These are phyloP conservation scores for Sylvilagus floridanus DNA, from an alignment of 2,797 vertebrate species.

Conservation along the genomic window DNA sequence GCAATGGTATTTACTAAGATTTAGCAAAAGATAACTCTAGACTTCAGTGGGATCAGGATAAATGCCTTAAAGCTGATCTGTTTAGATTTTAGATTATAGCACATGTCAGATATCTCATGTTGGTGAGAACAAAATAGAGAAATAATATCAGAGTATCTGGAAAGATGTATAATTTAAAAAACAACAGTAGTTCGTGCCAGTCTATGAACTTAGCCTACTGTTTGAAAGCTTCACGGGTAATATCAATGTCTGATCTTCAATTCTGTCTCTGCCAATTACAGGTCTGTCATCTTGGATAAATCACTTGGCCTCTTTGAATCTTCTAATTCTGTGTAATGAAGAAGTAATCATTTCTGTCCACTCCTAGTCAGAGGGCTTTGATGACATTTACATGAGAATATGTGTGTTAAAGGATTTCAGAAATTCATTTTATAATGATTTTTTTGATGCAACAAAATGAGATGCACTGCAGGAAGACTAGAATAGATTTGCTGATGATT, in stretches of 20 bases:
- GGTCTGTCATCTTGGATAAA: background rate
- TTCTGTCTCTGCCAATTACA: background rate
- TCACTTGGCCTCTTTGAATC: background rate
- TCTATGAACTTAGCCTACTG: background rate
- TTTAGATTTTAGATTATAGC: background rate
- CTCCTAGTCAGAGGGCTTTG: background rate
- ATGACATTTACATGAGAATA: background rate
- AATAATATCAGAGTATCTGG: background rate
- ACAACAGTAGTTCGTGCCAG: background rate
- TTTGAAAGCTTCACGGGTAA: background rate
- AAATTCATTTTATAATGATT: constrained; percentile 15
- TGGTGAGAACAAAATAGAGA: background rate
- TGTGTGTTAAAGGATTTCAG: background rate
- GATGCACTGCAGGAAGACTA: background rate
- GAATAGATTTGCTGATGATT: background rate
- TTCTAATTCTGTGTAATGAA: background rate
- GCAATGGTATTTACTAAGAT: background rate
- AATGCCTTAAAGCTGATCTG: background rate
- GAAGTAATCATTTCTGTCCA: background rate
- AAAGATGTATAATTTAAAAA: background rate
- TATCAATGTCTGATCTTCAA: background rate
- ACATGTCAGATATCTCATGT: background rate
- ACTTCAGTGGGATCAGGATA: background rate
- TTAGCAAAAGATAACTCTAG: background rate
- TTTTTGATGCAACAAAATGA: background rate